Evolutionary conservation across 2,888 invertebrate species (phyloP), one percentile per base, ranked within the genome.

Genomic region (Pachycephus smyrnensis): DNA sequence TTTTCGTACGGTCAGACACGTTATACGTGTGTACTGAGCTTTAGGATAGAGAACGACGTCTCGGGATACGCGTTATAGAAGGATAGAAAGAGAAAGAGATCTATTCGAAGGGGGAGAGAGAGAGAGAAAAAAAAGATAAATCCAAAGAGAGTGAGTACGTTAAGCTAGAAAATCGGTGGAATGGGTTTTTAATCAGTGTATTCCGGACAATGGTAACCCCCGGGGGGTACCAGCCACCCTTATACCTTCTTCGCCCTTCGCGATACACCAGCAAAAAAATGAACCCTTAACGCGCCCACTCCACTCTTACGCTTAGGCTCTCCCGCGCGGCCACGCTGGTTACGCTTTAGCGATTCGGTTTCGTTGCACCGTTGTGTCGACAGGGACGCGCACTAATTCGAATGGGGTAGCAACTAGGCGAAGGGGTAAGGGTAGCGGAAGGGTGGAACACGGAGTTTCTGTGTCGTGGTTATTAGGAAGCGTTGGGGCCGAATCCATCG

Each of bases 161-260:
- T 82, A 84, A 86, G 84, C 81, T 81, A 82, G 76, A 82, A 83
- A 85, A 84, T 81, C 80, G 81, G 85, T 73, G 89, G 90, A 89
- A 90, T 90, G 90, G 90, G 89, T 89, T 90, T 90, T 90, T 90
- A 90, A 90, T 90, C 90, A 90, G 89, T 88, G 88, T 89, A 89
- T 89, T 87, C 88, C 87, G 89, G 89, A 90, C 90, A 90, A 90
- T 90, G 85, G 89, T 81, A 83, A 84, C 86, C 88, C 89, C 89
- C 86, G 85, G 88, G 89, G 89, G 88, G 88, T 85, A 84, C 84
- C 86, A 82, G 82, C 84, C 87, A 80, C 86, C 85, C 85, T 86
- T 85, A 83, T 86, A 86, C 84, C 87, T 86, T 87, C 86, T 86
- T 87, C 86, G 84, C 85, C 86, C 84, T 83, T 85, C 80, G 69